Evolutionary conservation across 64 coral and sea anemone genomes (phyloP), one percentile per base, ranked within the genome.

Genomic region (Catalaphyllia jardinei): DNA sequence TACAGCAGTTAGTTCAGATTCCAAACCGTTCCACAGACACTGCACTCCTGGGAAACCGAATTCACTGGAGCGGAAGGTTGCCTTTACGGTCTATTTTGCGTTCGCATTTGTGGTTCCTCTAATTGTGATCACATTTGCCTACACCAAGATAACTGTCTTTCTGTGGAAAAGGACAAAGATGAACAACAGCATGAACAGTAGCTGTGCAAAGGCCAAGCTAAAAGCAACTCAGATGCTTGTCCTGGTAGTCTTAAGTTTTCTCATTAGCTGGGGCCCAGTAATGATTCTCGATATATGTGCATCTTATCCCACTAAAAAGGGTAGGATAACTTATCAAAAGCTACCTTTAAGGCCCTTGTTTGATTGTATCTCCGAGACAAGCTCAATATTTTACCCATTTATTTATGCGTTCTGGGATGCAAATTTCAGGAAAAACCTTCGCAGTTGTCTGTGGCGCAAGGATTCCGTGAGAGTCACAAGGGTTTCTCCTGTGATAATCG

Each of bases 211-310:
- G 16, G 39, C 88, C 17, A 79, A 89, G 17, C 50, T 78, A 35
- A 38, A 65, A n/a, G 77, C 88, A 0, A 14, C 72, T 8, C 62
- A 72, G 57, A 89, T 80, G 64, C 51, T 80, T 54, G 39, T 55
- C 4, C 17, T 80, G 0, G 77, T 89, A 18, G 88, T 89, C 1
- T 13, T 80, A 2, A 79, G 75, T 79, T 89, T 89, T 72, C 30
- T 81, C 31, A 17, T 89, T 8, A 88, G 88, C 88, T 89, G 88
- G 88, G 88, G 57, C 10, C 88, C 88, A 10, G 22, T 89, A 10
- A 89, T 89, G 88, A 67, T 89, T 20, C 63, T 89, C 15, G 88
- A 89, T 35, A 30, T 89, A 19, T 29, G 55, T 52, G 15, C 22
- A n/a, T 78, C 65, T 29, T 89, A 80, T 12, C 39, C 10, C 51